Conservation (phyloP, 2,888 invertebrate species). For the Cataglyphis livida region DNA sequence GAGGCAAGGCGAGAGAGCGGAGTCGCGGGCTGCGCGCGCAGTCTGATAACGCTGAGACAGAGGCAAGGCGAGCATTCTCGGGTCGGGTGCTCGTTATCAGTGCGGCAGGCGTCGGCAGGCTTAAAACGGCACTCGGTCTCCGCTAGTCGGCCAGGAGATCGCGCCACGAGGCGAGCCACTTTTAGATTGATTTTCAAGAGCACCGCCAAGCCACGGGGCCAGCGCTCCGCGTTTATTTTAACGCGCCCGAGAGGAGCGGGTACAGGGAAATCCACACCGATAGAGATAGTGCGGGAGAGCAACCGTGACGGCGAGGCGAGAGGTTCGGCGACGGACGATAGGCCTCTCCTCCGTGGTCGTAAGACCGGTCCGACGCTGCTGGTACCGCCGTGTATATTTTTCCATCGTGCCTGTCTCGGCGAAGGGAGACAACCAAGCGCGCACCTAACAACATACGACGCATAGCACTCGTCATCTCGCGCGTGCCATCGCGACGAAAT, state of each 20-base stretch:
- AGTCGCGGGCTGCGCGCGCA: conserved; percentile 70
- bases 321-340: conserved; percentile 75
- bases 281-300: conserved; percentile 69
- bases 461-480: conserved; percentile 3
- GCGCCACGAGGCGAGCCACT: conserved; percentile 81
- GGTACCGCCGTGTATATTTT: conserved; percentile 65
- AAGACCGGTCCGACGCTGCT: conserved; percentile 70
- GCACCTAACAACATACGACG: conserved; percentile 52
- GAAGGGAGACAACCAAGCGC: conserved; percentile 30
- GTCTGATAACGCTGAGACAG: conserved; percentile 63
- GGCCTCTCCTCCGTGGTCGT: conserved; percentile 77
- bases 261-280: conserved; percentile 66
- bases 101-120: conserved; percentile 70
- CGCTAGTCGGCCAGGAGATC: conserved; percentile 76
- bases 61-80: not conserved
- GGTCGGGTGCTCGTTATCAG: conserved; percentile 71
- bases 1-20: not conserved
- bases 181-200: conserved; percentile 85
- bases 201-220: conserved; percentile 78
- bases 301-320: conserved; percentile 73
- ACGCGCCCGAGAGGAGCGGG: conserved; percentile 72
- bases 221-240: conserved; percentile 79
- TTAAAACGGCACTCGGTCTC: conserved; percentile 68
- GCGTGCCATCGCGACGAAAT: conserved; percentile 52
- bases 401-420: conserved; percentile 59